Evolutionary conservation across 2,113 vertebrate genomes (phyloP), one percentile per base, ranked within the genome.

Genomic region (Scartelaos histophorus): DNA sequence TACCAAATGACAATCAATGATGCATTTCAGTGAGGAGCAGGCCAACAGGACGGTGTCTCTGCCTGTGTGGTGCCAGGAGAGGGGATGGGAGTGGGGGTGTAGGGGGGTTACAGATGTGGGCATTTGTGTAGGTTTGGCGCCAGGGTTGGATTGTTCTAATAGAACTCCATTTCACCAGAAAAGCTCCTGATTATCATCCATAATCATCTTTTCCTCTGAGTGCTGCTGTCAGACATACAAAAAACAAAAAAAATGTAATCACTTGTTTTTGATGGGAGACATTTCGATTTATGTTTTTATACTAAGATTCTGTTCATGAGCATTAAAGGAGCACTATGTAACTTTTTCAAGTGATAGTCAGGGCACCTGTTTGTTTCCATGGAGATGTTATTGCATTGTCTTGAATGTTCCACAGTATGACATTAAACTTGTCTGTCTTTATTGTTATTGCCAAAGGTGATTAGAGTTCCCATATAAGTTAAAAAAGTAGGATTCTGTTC

Each of bases 1-100:
- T 92, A 91, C 88, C 87, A 91, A 93, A 93, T 87, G 83, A 85
- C 88, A 90, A 93, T 94, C 90, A 93, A 91, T 92, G 90, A 88
- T 92, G 88, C 90, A 88, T 93, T 91, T 90, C 90, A 89, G 89
- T 85, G 88, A 87, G 80, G 74, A 84, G 79, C 70, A 73, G 81
- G 85, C 78, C 88, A 84, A 74, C 80, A 68, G 86, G 69, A 67
- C 81, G 81, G 86, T 86, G 91, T 86, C 84, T 88, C 88, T 85
- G 86, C 87, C 88, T 58, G 86, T 89, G 90, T 85, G 83, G 64
- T 81, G 25, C 38, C 1, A 43, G 38, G 7, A 43, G 38, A 43
- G 38, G 38, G 38, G 38, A 43, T 7, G 7, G 38, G 38, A 10
- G 38, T 6, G 38, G 1, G 38, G 3, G 9, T 29, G 38, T 1